A percentile compares a stretch with the other conserved stretches of the same genome.
These are phyloP conservation scores for Chrysina gloriosa DNA, from an alignment of 2,888 invertebrate genomes.

Conservation along the genomic window DNA sequence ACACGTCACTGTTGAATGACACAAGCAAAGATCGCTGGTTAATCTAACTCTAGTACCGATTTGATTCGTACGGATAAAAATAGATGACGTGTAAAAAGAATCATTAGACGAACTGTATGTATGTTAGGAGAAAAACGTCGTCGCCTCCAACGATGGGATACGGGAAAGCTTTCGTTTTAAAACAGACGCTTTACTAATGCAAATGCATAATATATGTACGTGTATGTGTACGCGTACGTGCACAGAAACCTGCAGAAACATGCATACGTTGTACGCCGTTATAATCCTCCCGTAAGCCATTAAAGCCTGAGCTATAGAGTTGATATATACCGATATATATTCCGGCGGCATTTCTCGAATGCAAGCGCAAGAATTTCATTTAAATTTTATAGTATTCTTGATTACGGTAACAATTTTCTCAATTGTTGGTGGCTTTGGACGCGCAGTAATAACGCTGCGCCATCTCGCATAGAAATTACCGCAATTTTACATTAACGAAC, in stretches of 20 bases:
- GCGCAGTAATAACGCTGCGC: constrained; percentile 50
- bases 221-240: not conserved
- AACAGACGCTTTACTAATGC: no score
- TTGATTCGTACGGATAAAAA: no score
- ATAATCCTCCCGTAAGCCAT: constrained; percentile 21
- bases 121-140: no score
- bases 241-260: not conserved
- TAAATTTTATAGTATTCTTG: constrained; percentile 50
- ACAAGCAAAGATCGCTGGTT: no score
- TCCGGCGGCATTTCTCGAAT: constrained; percentile 48
- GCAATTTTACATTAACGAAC: constrained; percentile 37
- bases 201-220: not conserved
- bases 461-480: constrained; percentile 51
- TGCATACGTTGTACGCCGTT: constrained; percentile 9
- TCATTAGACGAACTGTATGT: no score
- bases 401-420: constrained; percentile 49
- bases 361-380: constrained; percentile 50
- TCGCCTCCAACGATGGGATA: no score
- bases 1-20: no score
- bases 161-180: no score
- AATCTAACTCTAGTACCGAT: no score
- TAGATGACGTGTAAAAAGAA: no score
- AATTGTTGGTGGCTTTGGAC: constrained; percentile 46
- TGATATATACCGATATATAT: constrained; percentile 48
- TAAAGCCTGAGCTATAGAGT: constrained; percentile 29